Percentiles rank a stretch among this genome's conserved stretches.
These are phyloP conservation scores for Tympanoctomys barrerae DNA, from an alignment of 2,797 vertebrate genomes.

Conservation along the genomic window DNA sequence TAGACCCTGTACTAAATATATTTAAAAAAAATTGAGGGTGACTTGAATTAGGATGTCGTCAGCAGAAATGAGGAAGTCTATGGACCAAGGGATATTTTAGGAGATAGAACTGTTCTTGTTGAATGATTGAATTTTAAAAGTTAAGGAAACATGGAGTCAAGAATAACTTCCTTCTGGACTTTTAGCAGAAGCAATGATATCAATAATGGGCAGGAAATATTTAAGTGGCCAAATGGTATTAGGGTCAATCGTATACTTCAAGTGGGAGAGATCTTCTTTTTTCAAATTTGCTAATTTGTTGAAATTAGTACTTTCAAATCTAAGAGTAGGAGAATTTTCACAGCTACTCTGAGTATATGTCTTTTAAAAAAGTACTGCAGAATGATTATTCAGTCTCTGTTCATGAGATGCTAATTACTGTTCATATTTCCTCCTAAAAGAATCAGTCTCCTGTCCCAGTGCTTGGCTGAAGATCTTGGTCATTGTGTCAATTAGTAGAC, in stretches of 20 bases:
- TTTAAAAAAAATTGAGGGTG: not conserved
- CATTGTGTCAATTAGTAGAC: not conserved
- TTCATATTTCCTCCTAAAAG: not conserved
- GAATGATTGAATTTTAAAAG: not conserved
- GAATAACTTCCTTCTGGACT: not conserved
- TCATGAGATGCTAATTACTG: not conserved
- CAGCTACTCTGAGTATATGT: not conserved
- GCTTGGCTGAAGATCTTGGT: not conserved
- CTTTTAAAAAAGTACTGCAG: not conserved
- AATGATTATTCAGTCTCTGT: not conserved
- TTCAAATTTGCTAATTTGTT: not conserved
- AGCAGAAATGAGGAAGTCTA: not conserved
- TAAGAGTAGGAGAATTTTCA: not conserved
- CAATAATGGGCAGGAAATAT: not conserved
- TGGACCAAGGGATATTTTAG: not conserved
- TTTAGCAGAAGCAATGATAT: not conserved
- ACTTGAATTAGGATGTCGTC: not conserved
- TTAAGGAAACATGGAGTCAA: not conserved
- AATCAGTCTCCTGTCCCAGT: not conserved
- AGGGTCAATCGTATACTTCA: not conserved
- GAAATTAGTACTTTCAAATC: not conserved
- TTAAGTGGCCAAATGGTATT: not conserved
- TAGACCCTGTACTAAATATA: too few species aligned
- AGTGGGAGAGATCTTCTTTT: not conserved
- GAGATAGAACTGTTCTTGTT: not conserved